phyloP scores from a whole-genome alignment of 2,113 vertebrate species.

The Etia nguti region DNA sequence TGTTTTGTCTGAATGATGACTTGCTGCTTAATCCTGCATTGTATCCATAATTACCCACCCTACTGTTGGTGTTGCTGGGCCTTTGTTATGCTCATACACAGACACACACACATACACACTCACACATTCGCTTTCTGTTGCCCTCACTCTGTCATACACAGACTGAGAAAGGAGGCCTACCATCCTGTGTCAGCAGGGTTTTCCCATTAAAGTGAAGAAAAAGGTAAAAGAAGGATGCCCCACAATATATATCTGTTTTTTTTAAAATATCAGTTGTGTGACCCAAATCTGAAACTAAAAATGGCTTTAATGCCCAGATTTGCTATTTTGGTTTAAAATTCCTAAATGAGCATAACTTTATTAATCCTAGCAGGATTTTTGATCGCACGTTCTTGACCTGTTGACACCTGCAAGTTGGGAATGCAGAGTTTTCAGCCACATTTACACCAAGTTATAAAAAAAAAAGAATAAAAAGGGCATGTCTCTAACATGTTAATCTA shows the following conservation, averaged over 20 bases:
- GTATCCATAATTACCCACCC: conserved; percentile 32
- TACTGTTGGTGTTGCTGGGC: not conserved
- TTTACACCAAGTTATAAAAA: not conserved
- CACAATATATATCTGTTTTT: not conserved
- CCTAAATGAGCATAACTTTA: not conserved
- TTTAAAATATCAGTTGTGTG: not conserved
- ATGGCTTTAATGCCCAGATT: no score
- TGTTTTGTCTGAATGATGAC: conserved; percentile 31
- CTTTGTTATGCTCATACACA: not conserved
- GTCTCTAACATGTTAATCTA: not conserved
- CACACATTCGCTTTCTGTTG: not conserved
- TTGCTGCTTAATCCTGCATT: conserved; percentile 42
- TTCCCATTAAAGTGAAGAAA: not conserved
- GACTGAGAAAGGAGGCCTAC: not conserved
- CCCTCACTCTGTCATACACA: not conserved
- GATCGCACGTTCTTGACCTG: not conserved
- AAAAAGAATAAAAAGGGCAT: not conserved
- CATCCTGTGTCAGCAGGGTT: conserved; percentile 17
- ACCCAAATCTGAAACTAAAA: not conserved
- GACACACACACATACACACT: not conserved
- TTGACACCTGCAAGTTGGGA: not conserved
- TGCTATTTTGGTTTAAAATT: not conserved
- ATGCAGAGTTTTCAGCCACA: not conserved
- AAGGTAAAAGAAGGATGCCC: not conserved
- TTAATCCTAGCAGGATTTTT: not conserved